phyloP scores from a whole-genome alignment of 2,797 vertebrate species.

The Luscinia luscinia region DNA sequence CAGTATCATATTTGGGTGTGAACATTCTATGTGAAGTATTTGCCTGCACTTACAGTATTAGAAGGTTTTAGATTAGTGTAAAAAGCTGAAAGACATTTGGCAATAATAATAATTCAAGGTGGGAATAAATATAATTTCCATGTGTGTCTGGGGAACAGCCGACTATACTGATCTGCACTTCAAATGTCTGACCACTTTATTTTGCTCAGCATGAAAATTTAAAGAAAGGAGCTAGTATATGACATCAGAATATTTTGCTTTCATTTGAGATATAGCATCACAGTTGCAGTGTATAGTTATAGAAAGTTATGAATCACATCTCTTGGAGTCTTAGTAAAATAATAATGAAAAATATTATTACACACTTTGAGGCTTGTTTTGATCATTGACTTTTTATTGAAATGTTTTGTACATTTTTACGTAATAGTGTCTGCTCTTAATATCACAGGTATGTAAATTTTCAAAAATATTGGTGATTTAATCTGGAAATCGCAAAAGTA shows the following conservation, averaged over 20 bases:
- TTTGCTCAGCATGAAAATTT: neutral
- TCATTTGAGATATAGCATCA: neutral
- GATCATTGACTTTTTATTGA: neutral
- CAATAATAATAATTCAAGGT: neutral
- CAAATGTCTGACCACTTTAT: neutral
- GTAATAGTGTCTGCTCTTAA: neutral
- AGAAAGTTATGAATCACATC: neutral
- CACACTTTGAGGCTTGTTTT: neutral
- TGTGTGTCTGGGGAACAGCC: neutral
- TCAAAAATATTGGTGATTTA: neutral
- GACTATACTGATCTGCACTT: neutral
- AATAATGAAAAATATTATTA: neutral
- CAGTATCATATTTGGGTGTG: too few species aligned
- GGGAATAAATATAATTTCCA: neutral
- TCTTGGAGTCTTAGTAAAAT: neutral
- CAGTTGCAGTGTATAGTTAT: neutral
- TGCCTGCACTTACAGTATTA: neutral
- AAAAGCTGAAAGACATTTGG: neutral
- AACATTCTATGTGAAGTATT: too few species aligned
- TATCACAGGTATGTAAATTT: rapidly evolving
- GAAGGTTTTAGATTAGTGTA: neutral
- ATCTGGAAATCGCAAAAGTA: neutral
- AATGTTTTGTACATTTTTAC: neutral
- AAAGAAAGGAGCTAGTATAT: neutral
- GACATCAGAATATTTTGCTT: neutral